These are phyloP conservation scores for Lucifuga dentata DNA, from an alignment of 2,113 vertebrate genomes.

Conservation along the genomic window DNA sequence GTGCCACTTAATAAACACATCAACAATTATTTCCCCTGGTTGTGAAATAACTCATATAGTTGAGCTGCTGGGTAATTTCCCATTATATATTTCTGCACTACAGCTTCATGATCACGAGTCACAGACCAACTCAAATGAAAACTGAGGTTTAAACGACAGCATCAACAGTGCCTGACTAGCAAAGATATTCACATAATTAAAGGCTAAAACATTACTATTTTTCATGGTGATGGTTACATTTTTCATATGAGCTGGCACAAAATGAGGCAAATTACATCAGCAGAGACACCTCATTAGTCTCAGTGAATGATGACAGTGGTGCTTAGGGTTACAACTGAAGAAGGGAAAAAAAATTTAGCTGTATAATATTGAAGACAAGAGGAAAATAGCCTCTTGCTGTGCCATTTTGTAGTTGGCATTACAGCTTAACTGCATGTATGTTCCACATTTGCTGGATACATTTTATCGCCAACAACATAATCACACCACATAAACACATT, in stretches of 20 bases:
- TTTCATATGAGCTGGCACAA: conserved; percentile 58
- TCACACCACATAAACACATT: background rate
- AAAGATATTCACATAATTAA: conserved; percentile 59
- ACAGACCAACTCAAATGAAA: conserved; percentile 39
- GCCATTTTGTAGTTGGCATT: conserved; percentile 6
- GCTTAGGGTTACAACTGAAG: conserved; percentile 42
- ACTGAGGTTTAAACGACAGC: conserved; percentile 10
- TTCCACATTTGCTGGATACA: conserved; percentile 7
- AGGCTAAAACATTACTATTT: conserved; percentile 43
- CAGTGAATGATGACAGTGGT: conserved; percentile 61
- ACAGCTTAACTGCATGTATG: conserved; percentile 1
- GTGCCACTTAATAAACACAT: background rate
- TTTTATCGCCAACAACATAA: background rate
- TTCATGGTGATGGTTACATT: conserved; percentile 47
- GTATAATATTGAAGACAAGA: conserved; percentile 30
- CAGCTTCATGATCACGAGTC: background rate
- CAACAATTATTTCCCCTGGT: conserved; percentile 4
- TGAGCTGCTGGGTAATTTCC: conserved; percentile 13
- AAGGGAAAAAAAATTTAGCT: background rate
- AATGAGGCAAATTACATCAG: conserved; percentile 68
- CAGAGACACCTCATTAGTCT: conserved; percentile 71
- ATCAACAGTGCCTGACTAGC: conserved; percentile 19
- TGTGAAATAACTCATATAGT: background rate
- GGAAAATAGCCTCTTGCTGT: conserved; percentile 21
- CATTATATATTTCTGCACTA: background rate